Base-by-base conservation (phyloP, 2,113 vertebrate species). In the Cebidichthys violaceus region DNA sequence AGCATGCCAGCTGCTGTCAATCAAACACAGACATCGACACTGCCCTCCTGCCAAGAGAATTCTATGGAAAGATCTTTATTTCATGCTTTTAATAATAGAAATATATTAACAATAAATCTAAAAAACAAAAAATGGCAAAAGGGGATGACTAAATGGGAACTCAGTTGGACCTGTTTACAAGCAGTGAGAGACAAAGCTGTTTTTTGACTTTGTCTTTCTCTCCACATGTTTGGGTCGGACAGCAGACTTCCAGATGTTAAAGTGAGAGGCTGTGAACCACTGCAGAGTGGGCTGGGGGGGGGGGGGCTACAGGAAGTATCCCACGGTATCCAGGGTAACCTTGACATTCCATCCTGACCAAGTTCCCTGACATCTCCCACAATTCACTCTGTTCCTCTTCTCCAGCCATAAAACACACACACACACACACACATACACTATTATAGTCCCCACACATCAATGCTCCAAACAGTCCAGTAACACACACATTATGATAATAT, bases 271-370 rank as follows among this genome's bases (percentile, higher is more conserved):
- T 90, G 92, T 90, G 92, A 94, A 92, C 88, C 71, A 31, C 71
- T 79, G 84, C 10, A 2, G 64, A 80, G 75, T 76, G 70, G 61
- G 4, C 24, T 52, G 57, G 61, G 79, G 10, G 4, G 39, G 41
- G 57, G 61, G 81, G 88, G 54, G 43, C 18, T 47, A 93, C 92
- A 95, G 95, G 95, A 95, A 95, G 93, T 94, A 92, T 94, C 94
- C 94, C 94, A 95, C 94, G 94, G 93, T 95, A 94, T 94, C 93
- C 89, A 94, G 88, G 87, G 94, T 93, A 94, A 94, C 93, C 93
- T 92, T 94, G 85, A 86, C 93, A 95, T 95, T 94, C 94, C 92
- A 90, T 90, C 93, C 84, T 92, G 82, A 84, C 88, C 90, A 72
- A 95, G 96, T 89, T 90, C 89, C 85, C 83, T 93, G 92, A 94